Evolutionary conservation across 2,797 vertebrate genomes (phyloP).

Genomic region (Eleutherodactylus coqui): DNA sequence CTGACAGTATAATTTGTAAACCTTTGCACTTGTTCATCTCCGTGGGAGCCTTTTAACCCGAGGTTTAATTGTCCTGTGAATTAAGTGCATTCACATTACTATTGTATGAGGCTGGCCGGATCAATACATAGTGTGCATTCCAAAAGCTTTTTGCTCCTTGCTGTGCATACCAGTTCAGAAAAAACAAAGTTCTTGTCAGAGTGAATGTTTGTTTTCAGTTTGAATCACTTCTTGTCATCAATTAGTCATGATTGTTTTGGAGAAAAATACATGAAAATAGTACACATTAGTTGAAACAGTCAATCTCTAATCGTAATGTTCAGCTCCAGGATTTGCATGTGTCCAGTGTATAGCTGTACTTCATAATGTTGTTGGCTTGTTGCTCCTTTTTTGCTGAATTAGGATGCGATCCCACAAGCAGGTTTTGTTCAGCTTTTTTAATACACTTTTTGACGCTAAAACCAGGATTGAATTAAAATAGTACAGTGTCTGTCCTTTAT

Average conservation of each 20-base stretch:
- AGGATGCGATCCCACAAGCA: too few species aligned
- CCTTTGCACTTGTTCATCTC: slow-evolving; percentile 42
- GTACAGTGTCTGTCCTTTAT: too few species aligned
- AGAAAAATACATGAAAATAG: not conserved
- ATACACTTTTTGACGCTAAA: too few species aligned
- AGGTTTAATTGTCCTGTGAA: slow-evolving; percentile 59
- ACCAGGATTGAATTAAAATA: too few species aligned
- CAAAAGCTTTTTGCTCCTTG: slow-evolving; percentile 21
- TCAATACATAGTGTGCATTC: slow-evolving; percentile 41
- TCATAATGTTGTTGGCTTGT: too few species aligned
- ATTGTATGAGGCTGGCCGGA: slow-evolving; percentile 28
- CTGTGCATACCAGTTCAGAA: slow-evolving; percentile 16
- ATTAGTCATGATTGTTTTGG: not conserved
- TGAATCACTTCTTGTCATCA: not conserved
- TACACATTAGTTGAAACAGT: not conserved
- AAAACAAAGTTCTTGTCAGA: not conserved
- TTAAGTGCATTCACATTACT: slow-evolving; percentile 51
- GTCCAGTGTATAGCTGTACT: too few species aligned
- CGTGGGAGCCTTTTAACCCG: slow-evolving; percentile 50
- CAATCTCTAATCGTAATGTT: too few species aligned
- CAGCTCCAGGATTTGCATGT: not conserved
- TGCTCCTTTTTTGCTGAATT: too few species aligned
- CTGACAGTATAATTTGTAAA: slow-evolving; percentile 57
- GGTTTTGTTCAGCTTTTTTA: too few species aligned
- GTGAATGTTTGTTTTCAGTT: not conserved